Percentiles rank a stretch among this genome's conserved stretches.
phyloP scores from a whole-genome alignment of 2,888 invertebrate genomes.

The Drosophila eohydei region DNA sequence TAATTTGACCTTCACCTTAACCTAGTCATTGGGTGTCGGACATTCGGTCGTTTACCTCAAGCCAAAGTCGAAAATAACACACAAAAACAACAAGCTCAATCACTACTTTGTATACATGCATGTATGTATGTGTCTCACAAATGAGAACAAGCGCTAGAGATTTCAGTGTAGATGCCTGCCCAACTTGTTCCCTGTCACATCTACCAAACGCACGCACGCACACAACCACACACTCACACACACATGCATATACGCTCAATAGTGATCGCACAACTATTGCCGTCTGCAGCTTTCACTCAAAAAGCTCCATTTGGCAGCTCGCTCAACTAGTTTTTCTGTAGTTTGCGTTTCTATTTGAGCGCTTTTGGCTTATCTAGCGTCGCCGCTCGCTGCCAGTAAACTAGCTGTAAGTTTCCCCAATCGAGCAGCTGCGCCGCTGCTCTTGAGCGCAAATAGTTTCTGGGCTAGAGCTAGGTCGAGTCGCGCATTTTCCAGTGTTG shows the following conservation, averaged over 20 bases:
- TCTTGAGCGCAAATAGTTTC: slow-evolving; percentile 72
- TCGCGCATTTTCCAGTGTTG: slow-evolving; percentile 52
- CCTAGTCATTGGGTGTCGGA: slow-evolving; percentile 85
- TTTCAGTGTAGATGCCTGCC: background rate
- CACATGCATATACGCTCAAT: background rate
- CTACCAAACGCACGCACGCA: background rate
- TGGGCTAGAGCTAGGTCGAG: slow-evolving; percentile 62
- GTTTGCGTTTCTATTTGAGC: slow-evolving; percentile 63
- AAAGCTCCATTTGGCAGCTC: slow-evolving; percentile 37
- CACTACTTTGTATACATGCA: slow-evolving; percentile 23
- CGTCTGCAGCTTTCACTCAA: slow-evolving; percentile 43
- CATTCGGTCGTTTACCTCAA: slow-evolving; percentile 85
- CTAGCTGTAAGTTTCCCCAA: slow-evolving; percentile 47
- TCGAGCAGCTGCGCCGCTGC: slow-evolving; percentile 22
- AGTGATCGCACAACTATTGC: slow-evolving; percentile 5
- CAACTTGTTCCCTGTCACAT: background rate
- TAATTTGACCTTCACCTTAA: slow-evolving; percentile 85
- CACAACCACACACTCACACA: background rate
- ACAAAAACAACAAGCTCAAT: slow-evolving; percentile 36
- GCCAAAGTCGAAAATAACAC: slow-evolving; percentile 61
- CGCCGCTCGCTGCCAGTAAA: slow-evolving; percentile 18
- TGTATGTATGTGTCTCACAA: background rate
- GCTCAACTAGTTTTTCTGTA: slow-evolving; percentile 54
- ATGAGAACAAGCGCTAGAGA: slow-evolving; percentile 2
- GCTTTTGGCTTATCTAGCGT: slow-evolving; percentile 47